Evolutionary conservation across 2,113 vertebrate species (phyloP).

Genomic region (Labrus mixtus): DNA sequence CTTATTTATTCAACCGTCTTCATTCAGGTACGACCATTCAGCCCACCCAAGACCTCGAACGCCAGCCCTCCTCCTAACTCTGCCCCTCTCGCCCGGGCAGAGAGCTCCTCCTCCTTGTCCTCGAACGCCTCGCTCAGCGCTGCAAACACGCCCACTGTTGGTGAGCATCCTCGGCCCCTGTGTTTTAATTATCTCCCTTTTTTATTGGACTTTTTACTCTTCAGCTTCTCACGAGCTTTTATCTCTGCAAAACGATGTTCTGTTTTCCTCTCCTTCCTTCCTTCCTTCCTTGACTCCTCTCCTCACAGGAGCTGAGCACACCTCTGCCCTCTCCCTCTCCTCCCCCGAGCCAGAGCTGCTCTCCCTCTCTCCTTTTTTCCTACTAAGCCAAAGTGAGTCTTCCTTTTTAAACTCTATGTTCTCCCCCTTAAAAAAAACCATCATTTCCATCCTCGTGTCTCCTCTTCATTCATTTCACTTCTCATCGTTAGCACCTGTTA

Average conservation of each 20-base stretch:
- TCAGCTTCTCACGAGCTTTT: slow-evolving; percentile 17
- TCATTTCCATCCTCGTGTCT: slow-evolving; percentile 4
- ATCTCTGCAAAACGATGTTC: slow-evolving; percentile 32
- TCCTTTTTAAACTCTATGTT: slow-evolving; percentile 8
- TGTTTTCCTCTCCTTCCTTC: slow-evolving; percentile 8
- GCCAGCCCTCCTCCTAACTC: slow-evolving; percentile 89
- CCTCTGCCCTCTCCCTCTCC: slow-evolving; percentile 50
- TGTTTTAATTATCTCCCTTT: background rate
- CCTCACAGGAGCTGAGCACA: slow-evolving; percentile 62
- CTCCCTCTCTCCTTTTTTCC: slow-evolving; percentile 67
- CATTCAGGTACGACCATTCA: slow-evolving; percentile 92
- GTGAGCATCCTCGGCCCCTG: slow-evolving; percentile 80
- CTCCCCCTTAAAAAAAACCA: background rate
- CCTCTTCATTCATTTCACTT: background rate
- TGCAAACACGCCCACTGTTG: slow-evolving; percentile 94
- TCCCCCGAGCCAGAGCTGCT: slow-evolving; percentile 70
- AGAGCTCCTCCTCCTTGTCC: slow-evolving; percentile 97
- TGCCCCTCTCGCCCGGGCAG: slow-evolving; percentile 93
- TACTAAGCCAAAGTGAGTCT: slow-evolving; percentile 76
- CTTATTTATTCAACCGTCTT: background rate
- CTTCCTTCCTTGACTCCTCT: slow-evolving; percentile 49
- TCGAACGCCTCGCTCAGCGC: slow-evolving; percentile 94
- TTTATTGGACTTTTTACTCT: slow-evolving; percentile 4
- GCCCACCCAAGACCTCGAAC: slow-evolving; percentile 88
- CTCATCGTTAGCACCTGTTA: background rate